A percentile compares a stretch with the other conserved stretches of the same genome.
phyloP scores from a whole-genome alignment of 1,140 invertebrate genomes.

The Drosophila paulistorum region DNA sequence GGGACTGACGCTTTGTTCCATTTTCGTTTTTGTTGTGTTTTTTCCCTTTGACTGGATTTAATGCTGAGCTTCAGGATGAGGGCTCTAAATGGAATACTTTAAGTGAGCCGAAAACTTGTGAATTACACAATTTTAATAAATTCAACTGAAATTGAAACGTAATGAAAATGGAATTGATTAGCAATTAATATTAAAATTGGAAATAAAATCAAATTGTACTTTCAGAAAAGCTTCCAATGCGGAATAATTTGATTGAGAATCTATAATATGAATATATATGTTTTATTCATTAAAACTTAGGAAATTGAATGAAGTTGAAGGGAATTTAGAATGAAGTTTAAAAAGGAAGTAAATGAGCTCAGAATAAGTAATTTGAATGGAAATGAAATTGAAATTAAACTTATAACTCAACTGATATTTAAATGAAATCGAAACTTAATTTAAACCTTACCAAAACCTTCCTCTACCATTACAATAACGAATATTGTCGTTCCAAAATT shows the following conservation, averaged over 20 bases:
- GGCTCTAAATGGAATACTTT: slow-evolving; percentile 2
- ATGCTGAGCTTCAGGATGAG: slow-evolving; percentile 1
- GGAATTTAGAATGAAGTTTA: too few relatives aligned
- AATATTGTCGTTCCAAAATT: background rate
- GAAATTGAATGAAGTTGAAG: too few relatives aligned
- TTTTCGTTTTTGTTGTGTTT: background rate
- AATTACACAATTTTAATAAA: background rate
- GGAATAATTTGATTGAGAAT: background rate
- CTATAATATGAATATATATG: too few relatives aligned
- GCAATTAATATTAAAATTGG: too few relatives aligned
- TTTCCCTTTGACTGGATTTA: slow-evolving; percentile 1
- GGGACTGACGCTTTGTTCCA: slow-evolving; percentile 4
- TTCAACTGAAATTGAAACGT: background rate
- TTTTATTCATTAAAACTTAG: too few relatives aligned
- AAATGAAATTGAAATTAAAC: too few relatives aligned
- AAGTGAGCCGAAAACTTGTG: background rate
- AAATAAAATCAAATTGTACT: too few relatives aligned
- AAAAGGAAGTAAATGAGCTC: too few relatives aligned
- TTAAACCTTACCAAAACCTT: background rate
- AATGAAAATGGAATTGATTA: background rate
- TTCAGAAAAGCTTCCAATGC: too few relatives aligned
- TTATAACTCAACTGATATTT: too few relatives aligned
- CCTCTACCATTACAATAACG: too few relatives aligned
- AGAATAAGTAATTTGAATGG: too few relatives aligned
- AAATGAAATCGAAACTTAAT: background rate